phyloP scores from a whole-genome alignment of 2,888 invertebrate species.

The Ophioninae sp. region DNA sequence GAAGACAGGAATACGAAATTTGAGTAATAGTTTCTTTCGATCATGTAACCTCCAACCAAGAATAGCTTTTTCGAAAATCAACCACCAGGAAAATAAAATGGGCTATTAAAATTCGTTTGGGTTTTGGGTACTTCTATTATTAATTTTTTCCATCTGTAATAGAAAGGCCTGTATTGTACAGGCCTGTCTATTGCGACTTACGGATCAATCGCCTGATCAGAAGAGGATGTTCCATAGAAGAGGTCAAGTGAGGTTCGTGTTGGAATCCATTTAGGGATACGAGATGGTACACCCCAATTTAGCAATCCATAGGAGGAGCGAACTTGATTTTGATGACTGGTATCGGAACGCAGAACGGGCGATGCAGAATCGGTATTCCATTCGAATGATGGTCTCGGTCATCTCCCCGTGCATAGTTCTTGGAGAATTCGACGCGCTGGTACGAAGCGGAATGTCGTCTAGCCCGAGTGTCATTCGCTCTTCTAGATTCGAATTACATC shows the following conservation, averaged over 20 bases:
- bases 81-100: no score
- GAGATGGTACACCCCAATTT: background rate
- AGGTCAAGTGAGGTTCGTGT: background rate
- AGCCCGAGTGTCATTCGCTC: constrained; percentile 14
- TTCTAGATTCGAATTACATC: constrained; percentile 25
- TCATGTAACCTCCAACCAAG: no score
- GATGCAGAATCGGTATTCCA: constrained; percentile 12
- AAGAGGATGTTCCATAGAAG: background rate
- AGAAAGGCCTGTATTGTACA: background rate
- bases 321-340: background rate
- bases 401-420: constrained; percentile 6
- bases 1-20: no score
- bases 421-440: constrained; percentile 17
- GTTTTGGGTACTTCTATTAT: no score
- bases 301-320: background rate
- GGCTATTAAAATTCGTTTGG: no score
- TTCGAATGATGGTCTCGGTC: constrained; percentile 2
- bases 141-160: no score
- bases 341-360: background rate
- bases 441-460: constrained; percentile 18
- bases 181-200: background rate
- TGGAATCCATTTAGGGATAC: background rate
- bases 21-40: no score
- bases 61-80: no score
- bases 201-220: background rate